These are phyloP conservation scores for Ladona fulva DNA, from an alignment of 1,140 invertebrate genomes.

Conservation along the genomic window DNA sequence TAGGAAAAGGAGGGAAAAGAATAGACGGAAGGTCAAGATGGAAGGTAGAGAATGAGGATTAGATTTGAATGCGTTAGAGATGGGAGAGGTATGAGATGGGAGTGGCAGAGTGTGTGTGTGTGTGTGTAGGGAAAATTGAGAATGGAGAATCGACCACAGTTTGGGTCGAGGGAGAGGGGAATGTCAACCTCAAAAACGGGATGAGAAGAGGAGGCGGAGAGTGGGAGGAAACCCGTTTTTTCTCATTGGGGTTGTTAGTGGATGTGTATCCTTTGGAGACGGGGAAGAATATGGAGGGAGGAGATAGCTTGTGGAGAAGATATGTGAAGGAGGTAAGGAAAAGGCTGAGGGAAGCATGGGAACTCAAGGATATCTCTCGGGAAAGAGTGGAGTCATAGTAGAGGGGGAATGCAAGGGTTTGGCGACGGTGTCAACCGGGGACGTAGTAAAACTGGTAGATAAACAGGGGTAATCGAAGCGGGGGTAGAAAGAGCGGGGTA, in stretches of 20 bases:
- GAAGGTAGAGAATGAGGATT: neutral
- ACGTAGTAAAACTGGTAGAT: neutral
- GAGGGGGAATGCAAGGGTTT: neutral
- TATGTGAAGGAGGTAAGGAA: neutral
- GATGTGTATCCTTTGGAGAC: neutral
- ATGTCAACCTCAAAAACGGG: slow-evolving; percentile 8
- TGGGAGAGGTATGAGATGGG: neutral
- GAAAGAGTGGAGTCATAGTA: neutral
- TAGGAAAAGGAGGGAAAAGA: neutral
- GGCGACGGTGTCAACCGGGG: neutral
- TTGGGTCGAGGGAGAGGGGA: neutral
- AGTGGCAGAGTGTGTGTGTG: neutral
- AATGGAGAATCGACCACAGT: neutral
- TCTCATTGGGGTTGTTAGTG: neutral
- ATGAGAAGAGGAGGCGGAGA: neutral
- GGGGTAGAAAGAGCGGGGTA: no score
- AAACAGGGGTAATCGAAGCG: neutral
- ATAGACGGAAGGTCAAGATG: neutral
- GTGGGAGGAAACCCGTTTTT: neutral
- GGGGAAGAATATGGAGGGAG: neutral
- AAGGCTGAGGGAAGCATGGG: neutral
- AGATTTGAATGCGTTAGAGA: slow-evolving; percentile 1
- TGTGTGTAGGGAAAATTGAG: neutral
- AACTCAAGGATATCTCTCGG: neutral
- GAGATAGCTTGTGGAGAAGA: neutral